Evolutionary conservation across 2,888 invertebrate species (phyloP), one percentile per base, ranked within the genome.

Genomic region (Lasioglossum oenotherae): DNA sequence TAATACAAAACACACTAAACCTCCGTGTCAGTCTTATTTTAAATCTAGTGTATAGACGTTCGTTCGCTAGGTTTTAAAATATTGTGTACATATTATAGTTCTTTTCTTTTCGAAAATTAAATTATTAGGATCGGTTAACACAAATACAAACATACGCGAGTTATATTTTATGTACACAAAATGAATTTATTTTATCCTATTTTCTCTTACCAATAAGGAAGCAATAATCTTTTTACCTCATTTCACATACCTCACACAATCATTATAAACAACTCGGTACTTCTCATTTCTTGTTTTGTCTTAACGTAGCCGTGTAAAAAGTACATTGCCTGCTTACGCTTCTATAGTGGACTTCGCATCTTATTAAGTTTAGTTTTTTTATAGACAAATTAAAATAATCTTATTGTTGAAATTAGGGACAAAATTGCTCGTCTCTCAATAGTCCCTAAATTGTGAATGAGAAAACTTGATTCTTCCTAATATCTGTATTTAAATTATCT

Each of bases 361-460:
- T 87, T 83, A 82, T 91, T 91, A 92, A 91, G 90, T 92, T 93
- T 92, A 92, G 86, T 92, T 81, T 82, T 92, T 81, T 86, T 93
- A 93, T 92, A 93, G 91, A 93, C 92, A 93, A 93, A 94, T 94
- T 93, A 94, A 94, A 94, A 94, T 93, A 93, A 94, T 92, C 92
- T 93, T 93, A 93, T 89, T 87, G 92, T 91, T 93, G 90, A 92
- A 93, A 92, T 88, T 88, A 85, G 88, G 84, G 89, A 86, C 86
- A 49, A 78, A 49, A 71, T 82, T 84, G 73, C 57, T 83, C 82
- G 46, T 71, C 71, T 71, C 71, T 83, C 87, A 87, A 87, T 85
- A 74, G 88, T 87, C 88, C 75, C 84, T 41, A 75, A 86, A 57
- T 69, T 85, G 80, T 89, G 85, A 88, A 87, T 83, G 81, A 86